phyloP scores from a whole-genome alignment of 1,140 invertebrate genomes.

The Drosophila persimilis region DNA sequence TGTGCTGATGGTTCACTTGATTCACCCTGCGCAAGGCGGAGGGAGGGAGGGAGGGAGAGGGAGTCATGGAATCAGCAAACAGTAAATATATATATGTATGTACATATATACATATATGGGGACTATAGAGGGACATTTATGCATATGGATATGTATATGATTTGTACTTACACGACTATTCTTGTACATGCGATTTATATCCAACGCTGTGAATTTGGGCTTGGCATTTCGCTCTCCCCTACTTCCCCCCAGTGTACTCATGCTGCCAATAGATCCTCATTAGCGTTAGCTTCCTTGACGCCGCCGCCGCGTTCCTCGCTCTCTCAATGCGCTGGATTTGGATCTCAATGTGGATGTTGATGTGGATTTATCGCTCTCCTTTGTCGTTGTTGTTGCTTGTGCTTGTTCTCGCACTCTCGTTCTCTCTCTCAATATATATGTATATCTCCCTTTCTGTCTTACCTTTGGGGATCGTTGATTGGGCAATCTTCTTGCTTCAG shows the following conservation, averaged over 20 bases:
- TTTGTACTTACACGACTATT: slow-evolving; percentile 89
- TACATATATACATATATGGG: not conserved
- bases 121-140: not conserved
- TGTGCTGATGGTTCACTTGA: slow-evolving; percentile 93
- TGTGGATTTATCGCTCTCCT: not conserved
- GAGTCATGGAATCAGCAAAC: not conserved
- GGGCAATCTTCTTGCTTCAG: slow-evolving; percentile 35
- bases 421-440: too few relatives aligned
- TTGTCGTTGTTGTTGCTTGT: slow-evolving; percentile 17
- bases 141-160: slow-evolving; percentile 3
- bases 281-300: slow-evolving; percentile 82
- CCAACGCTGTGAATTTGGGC: slow-evolving; percentile 96
- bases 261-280: slow-evolving; percentile 87
- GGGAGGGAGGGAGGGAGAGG: not conserved
- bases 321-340: slow-evolving; percentile 44
- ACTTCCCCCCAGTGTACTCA: slow-evolving; percentile 96
- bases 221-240: slow-evolving; percentile 88
- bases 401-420: not conserved
- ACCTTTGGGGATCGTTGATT: slow-evolving; percentile 34
- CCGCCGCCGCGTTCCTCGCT: slow-evolving; percentile 73
- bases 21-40: slow-evolving; percentile 87
- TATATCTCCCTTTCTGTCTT: too few relatives aligned
- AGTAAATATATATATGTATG: not conserved
- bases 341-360: slow-evolving; percentile 22
- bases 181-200: slow-evolving; percentile 98